These are phyloP conservation scores for Corbicula japonica DNA, from an alignment of 2,888 invertebrate species.

Conservation along the genomic window DNA sequence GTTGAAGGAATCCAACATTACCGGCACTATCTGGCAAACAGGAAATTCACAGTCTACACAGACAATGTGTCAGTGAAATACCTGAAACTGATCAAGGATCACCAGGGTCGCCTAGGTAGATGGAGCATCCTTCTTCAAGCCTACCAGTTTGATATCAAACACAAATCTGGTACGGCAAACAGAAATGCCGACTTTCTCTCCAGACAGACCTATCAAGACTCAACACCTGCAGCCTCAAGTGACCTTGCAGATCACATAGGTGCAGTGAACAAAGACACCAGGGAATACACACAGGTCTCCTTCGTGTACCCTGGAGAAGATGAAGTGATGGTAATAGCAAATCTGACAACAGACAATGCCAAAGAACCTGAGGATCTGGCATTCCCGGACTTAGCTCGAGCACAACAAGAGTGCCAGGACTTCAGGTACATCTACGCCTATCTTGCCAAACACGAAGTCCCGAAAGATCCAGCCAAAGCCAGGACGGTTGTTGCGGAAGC, in stretches of 20 bases:
- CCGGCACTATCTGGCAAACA: constrained; percentile 47
- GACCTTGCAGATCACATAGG: constrained; percentile 14
- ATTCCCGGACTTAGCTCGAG: neutral
- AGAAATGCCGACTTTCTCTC: constrained; percentile 50
- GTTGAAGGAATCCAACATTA: constrained; percentile 60
- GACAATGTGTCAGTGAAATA: constrained; percentile 61
- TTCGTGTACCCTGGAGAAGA: neutral
- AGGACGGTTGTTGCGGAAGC: constrained; percentile 25
- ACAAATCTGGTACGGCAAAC: constrained; percentile 41
- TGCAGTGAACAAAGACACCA: neutral
- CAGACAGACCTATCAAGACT: constrained; percentile 39
- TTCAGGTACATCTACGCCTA: constrained; percentile 13
- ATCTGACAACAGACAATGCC: neutral
- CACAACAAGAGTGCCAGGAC: constrained; percentile 10
- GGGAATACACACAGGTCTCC: neutral
- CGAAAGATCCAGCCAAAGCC: constrained; percentile 10
- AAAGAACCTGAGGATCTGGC: neutral
- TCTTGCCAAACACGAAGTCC: neutral
- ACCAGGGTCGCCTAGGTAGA: constrained; percentile 47
- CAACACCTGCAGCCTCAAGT: neutral
- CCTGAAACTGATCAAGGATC: constrained; percentile 55
- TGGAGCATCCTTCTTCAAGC: constrained; percentile 49
- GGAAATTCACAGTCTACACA: constrained; percentile 51
- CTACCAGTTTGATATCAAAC: constrained; percentile 29
- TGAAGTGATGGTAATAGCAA: constrained; percentile 3